Conservation (phyloP, 2,113 vertebrate species). For the Alligator mississippiensis region DNA sequence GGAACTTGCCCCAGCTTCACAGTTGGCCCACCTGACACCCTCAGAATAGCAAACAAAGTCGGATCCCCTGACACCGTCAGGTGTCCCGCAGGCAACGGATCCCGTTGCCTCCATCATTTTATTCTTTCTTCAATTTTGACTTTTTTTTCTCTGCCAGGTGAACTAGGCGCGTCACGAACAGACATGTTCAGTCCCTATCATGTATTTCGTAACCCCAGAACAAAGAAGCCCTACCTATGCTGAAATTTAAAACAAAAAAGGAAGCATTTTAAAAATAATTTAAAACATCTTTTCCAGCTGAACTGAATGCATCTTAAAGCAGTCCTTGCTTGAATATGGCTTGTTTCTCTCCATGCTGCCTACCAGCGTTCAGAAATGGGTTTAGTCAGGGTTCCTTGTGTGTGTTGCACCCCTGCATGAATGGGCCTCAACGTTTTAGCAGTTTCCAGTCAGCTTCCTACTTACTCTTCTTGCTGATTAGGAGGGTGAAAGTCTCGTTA, state of each 20-base stretch:
- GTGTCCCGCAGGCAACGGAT: neutral
- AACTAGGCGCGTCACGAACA: neutral
- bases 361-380: neutral
- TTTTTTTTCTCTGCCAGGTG: neutral
- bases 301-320: neutral
- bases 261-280: neutral
- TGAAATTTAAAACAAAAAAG: neutral
- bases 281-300: neutral
- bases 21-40: neutral
- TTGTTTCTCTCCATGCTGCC: neutral
- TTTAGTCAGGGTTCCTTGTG: too few species aligned
- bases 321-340: neutral
- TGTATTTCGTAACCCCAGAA: neutral
- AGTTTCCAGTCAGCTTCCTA: neutral
- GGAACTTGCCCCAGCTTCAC: accelerated
- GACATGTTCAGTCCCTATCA: neutral
- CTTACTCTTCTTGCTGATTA: neutral
- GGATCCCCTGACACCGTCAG: too few species aligned
- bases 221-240: neutral
- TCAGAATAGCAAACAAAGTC: too few species aligned
- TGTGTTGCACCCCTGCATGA: neutral
- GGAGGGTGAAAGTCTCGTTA: neutral
- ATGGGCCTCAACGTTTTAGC: neutral
- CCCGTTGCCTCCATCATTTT: neutral
- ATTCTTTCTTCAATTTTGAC: neutral